These are phyloP conservation scores for Hydropotes inermis DNA, from an alignment of 2,113 vertebrate species.

Conservation along the genomic window DNA sequence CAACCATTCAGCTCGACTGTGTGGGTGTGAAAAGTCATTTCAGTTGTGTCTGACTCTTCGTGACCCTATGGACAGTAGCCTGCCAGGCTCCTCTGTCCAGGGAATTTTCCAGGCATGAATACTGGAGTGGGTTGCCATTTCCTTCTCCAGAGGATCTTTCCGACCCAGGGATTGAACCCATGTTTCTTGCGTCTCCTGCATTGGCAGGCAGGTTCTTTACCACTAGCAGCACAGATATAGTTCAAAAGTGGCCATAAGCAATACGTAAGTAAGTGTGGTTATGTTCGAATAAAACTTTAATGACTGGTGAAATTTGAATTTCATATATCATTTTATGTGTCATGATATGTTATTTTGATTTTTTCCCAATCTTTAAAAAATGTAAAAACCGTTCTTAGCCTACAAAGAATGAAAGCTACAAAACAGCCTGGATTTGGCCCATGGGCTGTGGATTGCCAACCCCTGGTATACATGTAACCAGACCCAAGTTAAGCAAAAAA, in stretches of 20 bases:
- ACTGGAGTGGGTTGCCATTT: not conserved
- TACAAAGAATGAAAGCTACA: not conserved
- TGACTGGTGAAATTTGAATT: slow-evolving; percentile 20
- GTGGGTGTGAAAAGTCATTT: not conserved
- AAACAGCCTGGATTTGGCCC: not conserved
- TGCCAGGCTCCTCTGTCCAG: not conserved
- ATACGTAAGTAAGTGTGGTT: not conserved
- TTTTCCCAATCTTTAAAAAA: not conserved
- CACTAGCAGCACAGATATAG: not conserved
- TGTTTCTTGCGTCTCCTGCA: accelerated
- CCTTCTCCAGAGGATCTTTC: not conserved
- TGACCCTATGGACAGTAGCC: not conserved
- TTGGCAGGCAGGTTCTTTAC: not conserved
- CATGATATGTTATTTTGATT: not conserved
- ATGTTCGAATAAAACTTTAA: slow-evolving; percentile 40
- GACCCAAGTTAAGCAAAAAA: not conserved
- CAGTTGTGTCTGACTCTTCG: not conserved
- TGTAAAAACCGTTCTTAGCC: not conserved
- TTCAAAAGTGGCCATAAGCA: not conserved
- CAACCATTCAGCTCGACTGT: not conserved
- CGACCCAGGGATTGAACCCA: not conserved
- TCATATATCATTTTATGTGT: not conserved
- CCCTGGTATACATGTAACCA: not conserved
- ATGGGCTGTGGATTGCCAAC: not conserved
- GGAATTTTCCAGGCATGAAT: not conserved